These are phyloP conservation scores for Peromyscus maniculatus DNA, from an alignment of 2,113 vertebrate genomes.

Conservation along the genomic window DNA sequence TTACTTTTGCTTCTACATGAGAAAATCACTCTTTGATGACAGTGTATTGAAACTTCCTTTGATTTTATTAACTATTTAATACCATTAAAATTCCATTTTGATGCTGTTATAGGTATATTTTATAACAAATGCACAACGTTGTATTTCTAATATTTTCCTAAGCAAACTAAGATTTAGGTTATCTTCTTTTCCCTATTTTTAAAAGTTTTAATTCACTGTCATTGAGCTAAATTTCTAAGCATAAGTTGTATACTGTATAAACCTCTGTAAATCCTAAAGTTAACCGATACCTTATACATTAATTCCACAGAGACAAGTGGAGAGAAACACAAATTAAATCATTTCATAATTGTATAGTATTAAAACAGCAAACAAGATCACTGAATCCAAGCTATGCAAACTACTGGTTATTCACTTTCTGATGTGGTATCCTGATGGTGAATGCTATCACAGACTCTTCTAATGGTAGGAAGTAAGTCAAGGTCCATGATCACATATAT, in stretches of 20 bases:
- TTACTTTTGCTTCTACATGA: not conserved
- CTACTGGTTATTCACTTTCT: rapidly evolving
- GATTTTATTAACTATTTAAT: not conserved
- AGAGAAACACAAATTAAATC: not conserved
- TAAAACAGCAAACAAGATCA: not conserved
- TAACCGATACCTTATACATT: not conserved
- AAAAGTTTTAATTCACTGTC: not conserved
- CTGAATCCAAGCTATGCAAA: rapidly evolving
- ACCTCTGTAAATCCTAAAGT: not conserved
- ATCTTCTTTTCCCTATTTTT: not conserved
- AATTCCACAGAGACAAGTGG: not conserved
- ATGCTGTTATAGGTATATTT: not conserved
- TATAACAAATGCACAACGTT: not conserved
- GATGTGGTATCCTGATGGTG: not conserved
- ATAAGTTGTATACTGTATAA: not conserved
- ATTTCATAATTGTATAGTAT: not conserved
- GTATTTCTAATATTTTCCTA: not conserved
- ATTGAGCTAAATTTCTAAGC: not conserved
- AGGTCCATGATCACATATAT: not conserved
- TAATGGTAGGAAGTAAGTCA: not conserved
- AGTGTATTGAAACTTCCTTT: slow-evolving; percentile 19
- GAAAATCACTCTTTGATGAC: not conserved
- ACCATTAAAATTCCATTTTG: not conserved
- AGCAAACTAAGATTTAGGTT: not conserved
- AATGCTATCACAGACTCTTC: not conserved